These are phyloP conservation scores for Gymnoscopelus microlampas DNA, from an alignment of 2,797 vertebrate genomes.

Conservation along the genomic window DNA sequence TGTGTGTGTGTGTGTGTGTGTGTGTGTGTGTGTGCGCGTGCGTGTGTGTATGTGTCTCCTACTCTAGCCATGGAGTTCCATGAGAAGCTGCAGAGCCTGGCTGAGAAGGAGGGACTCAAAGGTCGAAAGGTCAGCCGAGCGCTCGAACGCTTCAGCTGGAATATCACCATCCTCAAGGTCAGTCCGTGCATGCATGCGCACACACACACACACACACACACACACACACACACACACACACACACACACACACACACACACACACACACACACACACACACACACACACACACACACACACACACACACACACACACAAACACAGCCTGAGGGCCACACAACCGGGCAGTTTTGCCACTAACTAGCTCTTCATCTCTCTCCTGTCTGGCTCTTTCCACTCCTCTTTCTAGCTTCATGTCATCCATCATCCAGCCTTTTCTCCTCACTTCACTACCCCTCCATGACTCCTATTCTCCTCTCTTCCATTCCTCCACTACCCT, in stretches of 20 bases:
- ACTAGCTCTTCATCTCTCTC: slow-evolving; percentile 36
- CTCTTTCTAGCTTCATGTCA: not conserved
- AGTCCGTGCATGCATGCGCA: slow-evolving; percentile 23
- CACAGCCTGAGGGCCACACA: no score
- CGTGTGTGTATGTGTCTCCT: slow-evolving; percentile 12
- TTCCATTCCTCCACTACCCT: not conserved
- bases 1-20: no score
- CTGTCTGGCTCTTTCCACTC: not conserved
- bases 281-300: slow-evolving; percentile 3
- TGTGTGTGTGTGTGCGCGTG: not conserved
- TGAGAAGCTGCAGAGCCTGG: slow-evolving; percentile 89
- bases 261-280: not conserved
- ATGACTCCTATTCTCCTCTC: not conserved
- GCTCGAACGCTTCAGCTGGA: slow-evolving; percentile 95
- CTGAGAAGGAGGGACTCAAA: slow-evolving; percentile 90
- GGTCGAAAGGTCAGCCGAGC: slow-evolving; percentile 91
- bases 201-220: slow-evolving; percentile 11
- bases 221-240: not conserved
- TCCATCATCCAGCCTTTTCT: not conserved
- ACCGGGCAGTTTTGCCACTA: slow-evolving; percentile 1
- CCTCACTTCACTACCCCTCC: not conserved
- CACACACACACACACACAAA: not conserved
- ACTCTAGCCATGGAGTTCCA: slow-evolving; percentile 92
- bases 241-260: no score
- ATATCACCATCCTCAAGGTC: slow-evolving; percentile 97